Conservation (phyloP, 1,140 invertebrate species). For the Trichonephila clavipes region DNA sequence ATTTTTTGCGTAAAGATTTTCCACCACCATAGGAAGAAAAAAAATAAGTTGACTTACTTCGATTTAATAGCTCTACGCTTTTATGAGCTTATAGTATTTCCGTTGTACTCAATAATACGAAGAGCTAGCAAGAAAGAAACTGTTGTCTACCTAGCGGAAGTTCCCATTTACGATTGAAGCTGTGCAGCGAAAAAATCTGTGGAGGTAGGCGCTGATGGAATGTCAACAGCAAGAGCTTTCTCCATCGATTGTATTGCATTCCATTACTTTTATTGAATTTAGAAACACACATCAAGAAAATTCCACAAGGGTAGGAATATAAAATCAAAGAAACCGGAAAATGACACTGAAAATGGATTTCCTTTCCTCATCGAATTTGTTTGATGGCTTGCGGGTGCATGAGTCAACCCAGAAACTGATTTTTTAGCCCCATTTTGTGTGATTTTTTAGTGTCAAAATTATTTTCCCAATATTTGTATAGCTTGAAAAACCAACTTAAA, state of each 20-base stretch:
- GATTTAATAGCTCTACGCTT: conserved; percentile 42
- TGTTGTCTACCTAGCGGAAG: conserved; percentile 25
- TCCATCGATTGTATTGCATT: conserved; percentile 58
- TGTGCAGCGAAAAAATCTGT: neutral
- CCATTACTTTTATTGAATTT: conserved; percentile 67
- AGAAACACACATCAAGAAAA: conserved; percentile 38
- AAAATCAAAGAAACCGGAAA: neutral
- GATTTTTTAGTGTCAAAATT: too few relatives aligned
- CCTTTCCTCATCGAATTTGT: neutral
- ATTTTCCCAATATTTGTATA: too few relatives aligned
- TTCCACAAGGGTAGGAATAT: conserved; percentile 20
- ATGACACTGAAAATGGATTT: neutral
- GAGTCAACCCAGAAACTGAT: neutral
- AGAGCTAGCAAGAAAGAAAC: neutral
- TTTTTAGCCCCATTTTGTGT: too few relatives aligned
- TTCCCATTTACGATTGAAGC: neutral
- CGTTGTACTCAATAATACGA: conserved; percentile 15
- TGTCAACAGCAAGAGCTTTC: conserved; percentile 50
- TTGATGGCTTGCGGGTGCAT: neutral
- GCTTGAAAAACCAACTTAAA: too few relatives aligned
- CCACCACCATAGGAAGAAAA: neutral
- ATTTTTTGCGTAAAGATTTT: neutral
- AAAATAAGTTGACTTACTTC: neutral
- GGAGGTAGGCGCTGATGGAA: conserved; percentile 44
- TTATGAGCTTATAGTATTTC: conserved; percentile 41